Percentiles rank a stretch among this genome's conserved stretches.
Evolutionary conservation across 2,797 vertebrate species (phyloP).

Genomic region (Cirrhinus molitorella): DNA sequence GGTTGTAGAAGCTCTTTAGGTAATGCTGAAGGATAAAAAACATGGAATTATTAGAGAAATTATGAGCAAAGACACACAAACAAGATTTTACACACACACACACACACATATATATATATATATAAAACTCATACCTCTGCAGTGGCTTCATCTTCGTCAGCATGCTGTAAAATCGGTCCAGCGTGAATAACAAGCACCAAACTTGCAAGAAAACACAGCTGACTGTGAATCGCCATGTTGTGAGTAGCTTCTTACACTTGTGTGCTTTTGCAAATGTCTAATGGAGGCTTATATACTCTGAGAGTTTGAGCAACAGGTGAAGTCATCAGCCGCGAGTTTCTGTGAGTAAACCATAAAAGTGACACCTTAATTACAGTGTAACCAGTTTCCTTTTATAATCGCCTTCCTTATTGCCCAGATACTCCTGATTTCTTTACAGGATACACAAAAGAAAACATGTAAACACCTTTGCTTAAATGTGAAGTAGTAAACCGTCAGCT

Average conservation of each 20-base stretch:
- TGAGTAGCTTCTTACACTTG: background rate
- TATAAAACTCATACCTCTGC: background rate
- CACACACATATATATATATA: too few relatives aligned
- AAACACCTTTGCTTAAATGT: background rate
- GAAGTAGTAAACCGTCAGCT: background rate
- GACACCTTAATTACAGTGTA: background rate
- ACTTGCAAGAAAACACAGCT: constrained; percentile 29
- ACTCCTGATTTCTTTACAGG: background rate
- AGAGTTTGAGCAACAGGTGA: constrained; percentile 24
- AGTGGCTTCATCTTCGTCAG: background rate
- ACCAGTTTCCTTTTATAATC: background rate
- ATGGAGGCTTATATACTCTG: constrained; percentile 42
- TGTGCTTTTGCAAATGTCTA: background rate
- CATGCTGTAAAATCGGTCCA: background rate
- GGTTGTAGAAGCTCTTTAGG: constrained; percentile 75
- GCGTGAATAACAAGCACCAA: constrained; percentile 24
- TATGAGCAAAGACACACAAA: background rate
- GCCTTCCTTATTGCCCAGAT: background rate
- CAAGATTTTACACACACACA: background rate
- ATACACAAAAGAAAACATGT: background rate
- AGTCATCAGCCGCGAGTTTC: background rate
- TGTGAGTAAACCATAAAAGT: background rate
- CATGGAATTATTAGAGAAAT: background rate
- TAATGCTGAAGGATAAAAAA: background rate
- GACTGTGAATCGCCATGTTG: constrained; percentile 16